phyloP scores from a whole-genome alignment of 2,113 vertebrate genomes.

The Morone saxatilis region DNA sequence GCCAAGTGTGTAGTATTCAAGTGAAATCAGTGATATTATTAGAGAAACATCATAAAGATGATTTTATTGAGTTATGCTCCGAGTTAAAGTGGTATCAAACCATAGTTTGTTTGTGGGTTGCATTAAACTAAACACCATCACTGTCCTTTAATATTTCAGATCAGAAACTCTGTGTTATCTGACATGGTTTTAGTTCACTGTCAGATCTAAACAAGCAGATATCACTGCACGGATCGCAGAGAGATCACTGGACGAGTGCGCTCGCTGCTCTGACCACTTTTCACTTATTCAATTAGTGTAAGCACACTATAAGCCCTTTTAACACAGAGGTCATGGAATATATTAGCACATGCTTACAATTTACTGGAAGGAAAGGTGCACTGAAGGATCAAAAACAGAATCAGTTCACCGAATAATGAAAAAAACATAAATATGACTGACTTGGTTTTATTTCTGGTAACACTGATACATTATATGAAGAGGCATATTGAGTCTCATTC shows the following conservation, averaged over 20 bases:
- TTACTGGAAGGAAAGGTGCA: constrained; percentile 26
- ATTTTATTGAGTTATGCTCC: too few species aligned
- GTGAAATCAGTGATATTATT: neutral
- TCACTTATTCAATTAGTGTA: constrained; percentile 68
- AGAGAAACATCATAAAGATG: neutral
- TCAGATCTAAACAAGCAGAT: constrained; percentile 4
- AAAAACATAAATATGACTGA: neutral
- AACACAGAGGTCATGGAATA: constrained; percentile 37
- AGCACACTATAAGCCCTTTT: constrained; percentile 60
- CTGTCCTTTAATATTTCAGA: neutral
- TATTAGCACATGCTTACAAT: constrained; percentile 3
- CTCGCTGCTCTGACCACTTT: constrained; percentile 27
- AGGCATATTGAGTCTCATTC: constrained; percentile 19
- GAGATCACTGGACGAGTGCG: constrained; percentile 1
- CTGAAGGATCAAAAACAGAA: neutral
- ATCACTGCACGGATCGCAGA: constrained; percentile 28
- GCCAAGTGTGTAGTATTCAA: neutral
- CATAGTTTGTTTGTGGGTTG: neutral
- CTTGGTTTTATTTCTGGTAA: neutral
- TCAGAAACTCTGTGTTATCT: neutral
- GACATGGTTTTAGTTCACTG: neutral
- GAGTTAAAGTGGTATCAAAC: neutral
- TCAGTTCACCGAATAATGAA: neutral
- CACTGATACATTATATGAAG: neutral
- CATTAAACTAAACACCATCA: neutral